phyloP scores from a whole-genome alignment of 2,113 vertebrate species.

The Drymodes brunneopygia region DNA sequence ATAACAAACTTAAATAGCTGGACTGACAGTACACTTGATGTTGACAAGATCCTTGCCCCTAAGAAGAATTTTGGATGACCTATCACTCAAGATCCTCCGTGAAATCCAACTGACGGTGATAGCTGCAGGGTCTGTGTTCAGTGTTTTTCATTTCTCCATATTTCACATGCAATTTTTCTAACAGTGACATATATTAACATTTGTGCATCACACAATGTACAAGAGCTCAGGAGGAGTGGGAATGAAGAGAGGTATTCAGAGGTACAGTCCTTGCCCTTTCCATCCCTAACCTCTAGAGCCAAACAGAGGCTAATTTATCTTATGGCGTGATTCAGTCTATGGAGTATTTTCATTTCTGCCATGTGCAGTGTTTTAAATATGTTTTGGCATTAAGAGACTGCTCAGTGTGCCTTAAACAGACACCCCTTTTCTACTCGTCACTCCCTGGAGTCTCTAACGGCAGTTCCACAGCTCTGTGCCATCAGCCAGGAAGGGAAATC shows the following conservation, averaged over 20 bases:
- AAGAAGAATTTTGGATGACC: slow-evolving; percentile 19
- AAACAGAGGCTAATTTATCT: background rate
- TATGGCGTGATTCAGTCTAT: background rate
- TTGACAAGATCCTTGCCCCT: slow-evolving; percentile 9
- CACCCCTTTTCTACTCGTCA: background rate
- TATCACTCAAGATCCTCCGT: slow-evolving; percentile 15
- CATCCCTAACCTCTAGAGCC: background rate
- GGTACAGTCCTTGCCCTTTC: background rate
- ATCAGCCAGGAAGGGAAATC: background rate
- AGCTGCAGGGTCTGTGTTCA: slow-evolving; percentile 19
- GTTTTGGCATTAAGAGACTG: background rate
- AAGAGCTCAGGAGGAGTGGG: background rate
- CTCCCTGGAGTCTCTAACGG: background rate
- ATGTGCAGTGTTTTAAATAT: background rate
- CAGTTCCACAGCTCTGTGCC: background rate
- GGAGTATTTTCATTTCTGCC: background rate
- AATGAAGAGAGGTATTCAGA: background rate
- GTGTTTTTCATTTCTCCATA: background rate
- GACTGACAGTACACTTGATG: background rate
- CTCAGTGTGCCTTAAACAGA: background rate
- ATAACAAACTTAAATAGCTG: background rate
- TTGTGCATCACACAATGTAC: background rate
- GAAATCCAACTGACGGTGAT: slow-evolving; percentile 19
- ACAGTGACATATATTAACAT: slow-evolving; percentile 11
- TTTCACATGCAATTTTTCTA: slow-evolving; percentile 28